Conservation (phyloP, 1,140 invertebrate genomes). For the Magallana ariakensis region DNA sequence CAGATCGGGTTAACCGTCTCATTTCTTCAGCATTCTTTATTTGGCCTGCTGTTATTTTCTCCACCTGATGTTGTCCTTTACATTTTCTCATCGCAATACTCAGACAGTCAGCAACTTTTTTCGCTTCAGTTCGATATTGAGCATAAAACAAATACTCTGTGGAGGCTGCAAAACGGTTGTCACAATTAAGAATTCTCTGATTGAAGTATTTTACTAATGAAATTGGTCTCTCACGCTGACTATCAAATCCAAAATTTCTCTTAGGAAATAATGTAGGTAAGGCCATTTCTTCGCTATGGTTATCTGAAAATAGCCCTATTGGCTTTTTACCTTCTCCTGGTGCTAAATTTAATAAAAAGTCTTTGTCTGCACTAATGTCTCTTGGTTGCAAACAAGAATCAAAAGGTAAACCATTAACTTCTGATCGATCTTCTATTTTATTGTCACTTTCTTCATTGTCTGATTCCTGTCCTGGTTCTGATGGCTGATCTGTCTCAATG, state of each 20-base stretch:
- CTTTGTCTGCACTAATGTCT: background rate
- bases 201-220: slow-evolving; percentile 37
- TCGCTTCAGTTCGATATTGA: slow-evolving; percentile 37
- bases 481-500: background rate
- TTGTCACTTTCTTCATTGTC: background rate
- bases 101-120: slow-evolving; percentile 38
- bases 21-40: slow-evolving; percentile 9
- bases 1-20: background rate
- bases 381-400: slow-evolving; percentile 13
- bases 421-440: background rate
- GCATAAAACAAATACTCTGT: slow-evolving; percentile 52
- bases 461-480: background rate
- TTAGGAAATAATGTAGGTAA: slow-evolving; percentile 50
- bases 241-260: background rate
- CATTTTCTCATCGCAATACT: slow-evolving; percentile 40
- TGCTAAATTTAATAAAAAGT: slow-evolving; percentile 34
- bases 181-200: background rate
- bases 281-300: slow-evolving; percentile 44
- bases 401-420: background rate
- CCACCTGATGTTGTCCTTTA: background rate
- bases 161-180: slow-evolving; percentile 44
- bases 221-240: background rate
- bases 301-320: slow-evolving; percentile 41
- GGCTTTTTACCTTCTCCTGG: slow-evolving; percentile 55
- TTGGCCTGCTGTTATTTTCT: background rate